These are phyloP conservation scores for Asobara japonica DNA, from an alignment of 1,140 invertebrate species.

Conservation along the genomic window DNA sequence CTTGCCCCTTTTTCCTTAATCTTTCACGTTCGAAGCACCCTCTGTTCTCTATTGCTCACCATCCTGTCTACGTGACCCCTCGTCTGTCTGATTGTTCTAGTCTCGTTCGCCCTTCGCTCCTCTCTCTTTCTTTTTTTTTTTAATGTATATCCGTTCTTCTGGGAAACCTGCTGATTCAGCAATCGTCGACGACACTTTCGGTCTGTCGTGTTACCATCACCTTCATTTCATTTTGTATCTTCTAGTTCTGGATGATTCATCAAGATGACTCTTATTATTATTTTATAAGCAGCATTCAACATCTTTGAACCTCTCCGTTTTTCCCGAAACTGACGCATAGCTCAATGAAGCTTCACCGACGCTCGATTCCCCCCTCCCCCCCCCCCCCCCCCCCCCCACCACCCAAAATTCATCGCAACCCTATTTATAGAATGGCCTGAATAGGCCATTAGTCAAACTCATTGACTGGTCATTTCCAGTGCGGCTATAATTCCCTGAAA, in stretches of 20 bases:
- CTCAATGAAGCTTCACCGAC: background rate
- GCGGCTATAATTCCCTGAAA: background rate
- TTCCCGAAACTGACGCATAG: too few relatives aligned
- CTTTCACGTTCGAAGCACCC: slow-evolving; percentile 8
- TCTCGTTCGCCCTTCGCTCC: background rate
- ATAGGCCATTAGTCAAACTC: background rate
- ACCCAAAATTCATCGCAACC: background rate
- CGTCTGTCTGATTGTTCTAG: background rate
- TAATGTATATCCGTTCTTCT: background rate
- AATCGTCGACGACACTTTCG: slow-evolving; percentile 3
- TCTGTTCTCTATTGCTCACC: slow-evolving; percentile 13
- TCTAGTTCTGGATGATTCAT: background rate
- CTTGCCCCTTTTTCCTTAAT: slow-evolving; percentile 7
- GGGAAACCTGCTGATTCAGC: slow-evolving; percentile 12
- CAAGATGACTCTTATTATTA: background rate
- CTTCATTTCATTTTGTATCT: background rate
- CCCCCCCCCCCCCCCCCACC: too few relatives aligned
- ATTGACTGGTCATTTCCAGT: slow-evolving; percentile 1
- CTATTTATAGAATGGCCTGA: background rate
- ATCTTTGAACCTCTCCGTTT: too few relatives aligned
- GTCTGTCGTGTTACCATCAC: background rate
- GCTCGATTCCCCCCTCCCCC: too few relatives aligned
- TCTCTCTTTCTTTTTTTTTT: background rate
- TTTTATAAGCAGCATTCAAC: too few relatives aligned
- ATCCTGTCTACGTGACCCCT: slow-evolving; percentile 12